phyloP scores from a whole-genome alignment of 1,140 invertebrate genomes.

The Drosophila parabipectinata region DNA sequence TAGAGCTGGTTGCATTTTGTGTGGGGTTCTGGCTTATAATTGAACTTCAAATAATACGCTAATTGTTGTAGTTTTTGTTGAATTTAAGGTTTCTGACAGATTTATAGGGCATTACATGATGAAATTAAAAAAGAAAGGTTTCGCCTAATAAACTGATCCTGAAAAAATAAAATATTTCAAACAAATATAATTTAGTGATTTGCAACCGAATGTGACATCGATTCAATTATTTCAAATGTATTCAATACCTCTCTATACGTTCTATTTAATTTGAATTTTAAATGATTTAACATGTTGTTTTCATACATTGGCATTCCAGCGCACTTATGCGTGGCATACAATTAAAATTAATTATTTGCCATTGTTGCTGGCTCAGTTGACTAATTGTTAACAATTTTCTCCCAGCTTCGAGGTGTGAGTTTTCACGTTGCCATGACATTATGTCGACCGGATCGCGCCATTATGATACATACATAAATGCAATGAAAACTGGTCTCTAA shows the following conservation, averaged over 20 bases:
- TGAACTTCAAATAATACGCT: conserved; percentile 30
- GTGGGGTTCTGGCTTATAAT: conserved; percentile 20
- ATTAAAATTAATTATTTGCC: conserved; percentile 69
- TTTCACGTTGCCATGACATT: conserved; percentile 48
- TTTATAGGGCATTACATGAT: neutral
- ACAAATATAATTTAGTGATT: conserved; percentile 15
- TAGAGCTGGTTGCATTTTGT: conserved; percentile 12
- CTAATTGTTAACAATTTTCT: conserved; percentile 77
- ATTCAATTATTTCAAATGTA: conserved; percentile 28
- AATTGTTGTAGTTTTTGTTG: conserved; percentile 19
- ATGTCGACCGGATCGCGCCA: conserved; percentile 21
- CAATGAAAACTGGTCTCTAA: conserved; percentile 65
- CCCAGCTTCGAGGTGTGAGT: conserved; percentile 25
- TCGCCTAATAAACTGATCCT: neutral
- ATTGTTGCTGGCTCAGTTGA: conserved; percentile 64
- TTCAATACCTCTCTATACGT: conserved; percentile 19
- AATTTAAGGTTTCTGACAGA: neutral
- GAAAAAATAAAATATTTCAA: neutral
- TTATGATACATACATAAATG: conserved; percentile 40
- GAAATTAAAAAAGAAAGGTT: neutral
- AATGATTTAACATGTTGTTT: conserved; percentile 32
- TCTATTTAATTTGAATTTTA: conserved; percentile 39
- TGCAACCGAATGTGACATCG: conserved; percentile 31
- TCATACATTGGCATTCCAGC: conserved; percentile 28
- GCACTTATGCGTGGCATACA: conserved; percentile 47